A percentile compares a stretch with the other conserved stretches of the same genome.
Conservation (phyloP, 1,140 invertebrate genomes). For the Helicoverpa armigera region DNA sequence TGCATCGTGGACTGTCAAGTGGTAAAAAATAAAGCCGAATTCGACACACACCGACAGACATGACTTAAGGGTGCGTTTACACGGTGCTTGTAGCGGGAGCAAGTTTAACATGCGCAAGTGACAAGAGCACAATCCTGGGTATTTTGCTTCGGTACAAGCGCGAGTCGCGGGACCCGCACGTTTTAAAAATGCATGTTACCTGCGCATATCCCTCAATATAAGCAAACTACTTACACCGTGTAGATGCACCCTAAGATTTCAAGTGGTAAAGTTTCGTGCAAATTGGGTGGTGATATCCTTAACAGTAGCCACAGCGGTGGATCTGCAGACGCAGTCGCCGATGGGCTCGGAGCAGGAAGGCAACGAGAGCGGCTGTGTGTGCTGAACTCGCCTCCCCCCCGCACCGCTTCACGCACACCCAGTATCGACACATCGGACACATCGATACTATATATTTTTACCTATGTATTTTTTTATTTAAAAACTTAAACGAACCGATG, state of each 20-base stretch:
- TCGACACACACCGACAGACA: not conserved
- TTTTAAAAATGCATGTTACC: no score
- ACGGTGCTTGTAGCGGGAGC: no score
- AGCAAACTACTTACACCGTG: no score
- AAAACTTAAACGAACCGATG: slow-evolving; percentile 5
- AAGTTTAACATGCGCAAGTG: not conserved
- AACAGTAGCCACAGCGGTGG: slow-evolving; percentile 88
- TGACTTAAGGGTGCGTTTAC: no score
- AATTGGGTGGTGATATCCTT: slow-evolving; percentile 58
- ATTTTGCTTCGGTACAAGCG: no score
- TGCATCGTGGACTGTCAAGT: no score
- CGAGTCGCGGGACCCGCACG: no score
- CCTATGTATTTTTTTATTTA: slow-evolving; percentile 29
- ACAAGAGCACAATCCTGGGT: not conserved
- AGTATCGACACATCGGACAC: slow-evolving; percentile 39
- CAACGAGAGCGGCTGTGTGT: slow-evolving; percentile 93
- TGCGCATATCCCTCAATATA: no score
- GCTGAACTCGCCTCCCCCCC: slow-evolving; percentile 85
- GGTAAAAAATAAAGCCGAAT: not conserved
- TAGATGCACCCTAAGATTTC: no score
- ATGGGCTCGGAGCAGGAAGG: slow-evolving; percentile 91
- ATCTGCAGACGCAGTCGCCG: slow-evolving; percentile 92
- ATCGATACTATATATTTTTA: slow-evolving; percentile 43
- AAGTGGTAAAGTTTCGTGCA: not conserved
- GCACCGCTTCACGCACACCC: slow-evolving; percentile 49